phyloP scores from a whole-genome alignment of 2,113 vertebrate genomes.

The Ptychochromis oligacanthus region DNA sequence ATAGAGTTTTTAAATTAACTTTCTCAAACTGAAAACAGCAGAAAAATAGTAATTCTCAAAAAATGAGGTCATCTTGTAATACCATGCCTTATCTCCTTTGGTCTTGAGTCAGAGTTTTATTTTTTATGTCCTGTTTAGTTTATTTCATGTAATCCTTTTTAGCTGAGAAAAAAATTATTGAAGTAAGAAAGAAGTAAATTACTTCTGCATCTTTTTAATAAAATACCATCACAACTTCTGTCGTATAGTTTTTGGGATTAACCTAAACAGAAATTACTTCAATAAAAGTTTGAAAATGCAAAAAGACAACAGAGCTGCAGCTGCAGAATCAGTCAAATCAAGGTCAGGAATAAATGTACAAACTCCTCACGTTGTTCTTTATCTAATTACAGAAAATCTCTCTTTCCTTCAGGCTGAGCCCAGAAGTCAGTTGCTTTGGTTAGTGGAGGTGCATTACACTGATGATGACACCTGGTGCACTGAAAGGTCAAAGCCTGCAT shows the following conservation, averaged over 20 bases:
- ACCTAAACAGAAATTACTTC: not conserved
- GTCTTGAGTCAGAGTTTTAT: no score
- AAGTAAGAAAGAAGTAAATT: not conserved
- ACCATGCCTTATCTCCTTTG: no score
- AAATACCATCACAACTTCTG: no score
- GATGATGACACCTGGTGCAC: slow-evolving; percentile 26
- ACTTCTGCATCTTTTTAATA: not conserved
- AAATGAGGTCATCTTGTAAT: not conserved
- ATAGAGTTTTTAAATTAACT: not conserved
- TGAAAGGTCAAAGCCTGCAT: slow-evolving; percentile 62
- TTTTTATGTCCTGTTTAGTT: not conserved
- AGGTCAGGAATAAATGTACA: not conserved
- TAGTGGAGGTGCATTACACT: slow-evolving; percentile 1
- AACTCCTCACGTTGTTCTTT: not conserved
- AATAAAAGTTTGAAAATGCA: not conserved
- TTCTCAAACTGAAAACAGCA: not conserved
- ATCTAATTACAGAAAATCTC: not conserved
- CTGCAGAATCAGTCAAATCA: not conserved
- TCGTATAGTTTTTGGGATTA: not conserved
- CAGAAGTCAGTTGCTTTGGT: not conserved
- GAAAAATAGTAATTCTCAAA: not conserved
- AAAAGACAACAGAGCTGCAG: not conserved
- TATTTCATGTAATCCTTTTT: not conserved
- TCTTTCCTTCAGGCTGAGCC: not conserved
- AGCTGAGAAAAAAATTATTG: not conserved